These are phyloP conservation scores for Thyatira batis DNA, from an alignment of 2,888 invertebrate species.

Conservation along the genomic window DNA sequence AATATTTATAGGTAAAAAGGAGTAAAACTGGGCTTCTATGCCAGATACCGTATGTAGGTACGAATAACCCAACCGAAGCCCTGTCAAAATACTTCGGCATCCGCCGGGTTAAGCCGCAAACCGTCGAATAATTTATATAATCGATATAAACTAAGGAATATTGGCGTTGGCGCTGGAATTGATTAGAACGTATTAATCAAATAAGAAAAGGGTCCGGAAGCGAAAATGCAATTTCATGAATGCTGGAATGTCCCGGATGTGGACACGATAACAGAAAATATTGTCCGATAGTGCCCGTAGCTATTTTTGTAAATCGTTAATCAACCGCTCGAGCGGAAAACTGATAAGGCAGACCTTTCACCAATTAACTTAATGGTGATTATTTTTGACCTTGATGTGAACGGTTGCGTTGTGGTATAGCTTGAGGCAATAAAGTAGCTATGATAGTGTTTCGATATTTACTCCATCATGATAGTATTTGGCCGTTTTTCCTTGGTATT, in stretches of 20 bases:
- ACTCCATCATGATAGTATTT: too few species aligned
- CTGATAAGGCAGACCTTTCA: constrained; percentile 72
- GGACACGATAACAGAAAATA: constrained; percentile 37
- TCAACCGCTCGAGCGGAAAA: constrained; percentile 71
- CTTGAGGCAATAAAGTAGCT: neutral
- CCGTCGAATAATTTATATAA: neutral
- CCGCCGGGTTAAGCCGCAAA: neutral
- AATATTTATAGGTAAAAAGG: neutral
- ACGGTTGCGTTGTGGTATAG: constrained; percentile 30
- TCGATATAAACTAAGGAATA: neutral
- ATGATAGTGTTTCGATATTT: neutral
- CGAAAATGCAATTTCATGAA: constrained; percentile 10
- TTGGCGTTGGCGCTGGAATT: neutral
- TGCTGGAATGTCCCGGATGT: constrained; percentile 14
- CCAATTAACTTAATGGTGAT: constrained; percentile 78
- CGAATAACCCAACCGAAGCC: neutral
- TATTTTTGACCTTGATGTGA: constrained; percentile 60
- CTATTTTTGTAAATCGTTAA: constrained; percentile 77
- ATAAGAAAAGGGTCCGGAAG: constrained; percentile 15
- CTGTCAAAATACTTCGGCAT: neutral
- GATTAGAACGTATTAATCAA: constrained; percentile 17
- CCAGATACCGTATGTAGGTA: neutral
- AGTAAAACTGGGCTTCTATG: neutral
- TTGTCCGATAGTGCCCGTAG: constrained; percentile 51
- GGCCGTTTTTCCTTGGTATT: too few species aligned